Evolutionary conservation across 2,113 vertebrate species (phyloP), one percentile per base, ranked within the genome.

Genomic region (Gambusia holbrooki): DNA sequence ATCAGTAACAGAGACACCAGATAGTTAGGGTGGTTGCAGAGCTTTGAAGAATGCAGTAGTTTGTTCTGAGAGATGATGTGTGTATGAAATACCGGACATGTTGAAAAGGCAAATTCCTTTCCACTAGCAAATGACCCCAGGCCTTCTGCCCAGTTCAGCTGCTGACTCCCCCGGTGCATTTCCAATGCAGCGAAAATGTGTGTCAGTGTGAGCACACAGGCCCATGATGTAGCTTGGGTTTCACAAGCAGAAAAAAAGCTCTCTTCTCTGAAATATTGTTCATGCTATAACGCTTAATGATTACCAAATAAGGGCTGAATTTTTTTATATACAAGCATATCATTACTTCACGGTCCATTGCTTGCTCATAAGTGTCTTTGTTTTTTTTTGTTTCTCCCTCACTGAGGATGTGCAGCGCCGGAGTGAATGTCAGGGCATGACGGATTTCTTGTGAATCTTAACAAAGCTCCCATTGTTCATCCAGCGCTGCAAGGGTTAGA

Each of bases 81-180:
- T 79, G 62, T 82, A 77, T 88, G 81, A 86, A 85, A 73, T 69
- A 54, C 79, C 90, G 81, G 69, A 87, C 22, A 66, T 40, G 82
- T 75, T 88, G 79, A 88, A 74, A 86, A 87, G 87, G 88, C 87
- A 90, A 90, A 95, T 94, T 94, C 93, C 93, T 93, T 94, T 88
- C 90, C 88, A 85, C 82, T 80, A 92, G 87, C 87, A 88, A 92
- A 92, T 90, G 81, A 87, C 88, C 86, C 73, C 79, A 76, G 77
- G 86, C 87, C 84, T 75, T 89, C 74, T 74, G 84, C 83, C 80
- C 87, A 72, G 85, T 79, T 80, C 69, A 78, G 78, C 77, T 84
- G 69, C 79, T 82, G 78, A 66, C 69, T 86, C 89, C 86, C 86
- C 71, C 66, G 48, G 85, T 83, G 82, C 72, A 83, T 68, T 84